Evolutionary conservation across 2,888 invertebrate species (phyloP).

Genomic region (Thymelicus acteon): DNA sequence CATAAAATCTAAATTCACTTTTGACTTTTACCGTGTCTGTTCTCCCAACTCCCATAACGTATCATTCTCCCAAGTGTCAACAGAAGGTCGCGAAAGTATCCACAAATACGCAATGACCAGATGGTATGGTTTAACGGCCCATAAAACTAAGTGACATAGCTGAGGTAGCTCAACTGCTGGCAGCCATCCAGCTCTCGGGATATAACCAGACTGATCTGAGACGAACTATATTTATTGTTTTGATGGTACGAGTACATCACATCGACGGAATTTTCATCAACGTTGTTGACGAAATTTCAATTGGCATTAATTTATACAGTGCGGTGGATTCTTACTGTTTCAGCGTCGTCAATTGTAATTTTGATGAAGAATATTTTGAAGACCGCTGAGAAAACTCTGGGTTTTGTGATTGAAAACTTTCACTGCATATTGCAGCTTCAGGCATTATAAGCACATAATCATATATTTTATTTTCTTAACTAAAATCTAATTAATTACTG

Average conservation of each 20-base stretch:
- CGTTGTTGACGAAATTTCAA: not conserved
- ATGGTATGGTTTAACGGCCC: conserved; percentile 22
- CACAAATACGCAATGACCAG: conserved; percentile 25
- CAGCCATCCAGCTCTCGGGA: conserved; percentile 3
- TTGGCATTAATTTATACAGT: too few species aligned
- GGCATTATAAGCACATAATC: too few species aligned
- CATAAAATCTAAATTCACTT: too few species aligned
- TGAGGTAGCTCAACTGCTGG: not conserved
- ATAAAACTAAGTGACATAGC: conserved; percentile 40
- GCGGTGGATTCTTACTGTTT: too few species aligned
- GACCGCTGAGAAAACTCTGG: too few species aligned
- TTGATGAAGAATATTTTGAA: too few species aligned
- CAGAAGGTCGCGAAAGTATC: conserved; percentile 11
- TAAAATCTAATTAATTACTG: too few species aligned
- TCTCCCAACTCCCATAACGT: not conserved
- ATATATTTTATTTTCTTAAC: too few species aligned
- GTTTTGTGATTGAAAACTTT: too few species aligned
- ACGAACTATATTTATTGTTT: conserved; percentile 8
- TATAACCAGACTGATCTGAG: conserved; percentile 30
- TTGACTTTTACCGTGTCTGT: not conserved
- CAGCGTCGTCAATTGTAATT: too few species aligned
- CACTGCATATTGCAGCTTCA: too few species aligned
- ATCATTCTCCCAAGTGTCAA: not conserved
- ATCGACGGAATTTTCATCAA: conserved; percentile 13
- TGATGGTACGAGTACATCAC: conserved; percentile 1